These are phyloP conservation scores for Triplophysa rosa DNA, from an alignment of 2,113 vertebrate genomes.

Conservation along the genomic window DNA sequence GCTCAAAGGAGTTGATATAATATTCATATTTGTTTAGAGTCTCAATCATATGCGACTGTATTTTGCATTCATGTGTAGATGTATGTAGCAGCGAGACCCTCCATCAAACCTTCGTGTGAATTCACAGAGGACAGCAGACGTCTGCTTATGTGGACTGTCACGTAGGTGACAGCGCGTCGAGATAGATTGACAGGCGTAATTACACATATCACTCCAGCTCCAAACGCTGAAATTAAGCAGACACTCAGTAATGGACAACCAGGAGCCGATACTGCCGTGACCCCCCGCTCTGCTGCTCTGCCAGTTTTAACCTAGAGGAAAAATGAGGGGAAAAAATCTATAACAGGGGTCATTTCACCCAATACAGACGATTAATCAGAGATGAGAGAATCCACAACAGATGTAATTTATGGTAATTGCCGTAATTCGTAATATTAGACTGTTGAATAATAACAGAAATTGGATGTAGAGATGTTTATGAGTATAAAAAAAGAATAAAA, in stretches of 20 bases:
- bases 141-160: constrained; percentile 50
- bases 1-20: neutral
- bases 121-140: constrained; percentile 28
- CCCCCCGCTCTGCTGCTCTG: constrained; percentile 40
- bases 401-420: constrained; percentile 51
- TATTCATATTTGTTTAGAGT: constrained; percentile 11
- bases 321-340: neutral
- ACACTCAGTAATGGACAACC: constrained; percentile 45
- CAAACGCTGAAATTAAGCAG: constrained; percentile 51
- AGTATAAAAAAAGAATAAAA: constrained; percentile 9
- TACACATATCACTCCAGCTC: constrained; percentile 53
- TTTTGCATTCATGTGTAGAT: constrained; percentile 37
- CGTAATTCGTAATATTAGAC: constrained; percentile 40
- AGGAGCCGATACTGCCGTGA: constrained; percentile 47
- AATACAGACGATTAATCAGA: constrained; percentile 47
- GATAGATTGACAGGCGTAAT: constrained; percentile 60
- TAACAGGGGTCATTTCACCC: constrained; percentile 39
- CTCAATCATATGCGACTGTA: constrained; percentile 5
- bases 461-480: neutral
- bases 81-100: constrained; percentile 29
- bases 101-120: constrained; percentile 37
- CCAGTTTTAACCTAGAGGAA: constrained; percentile 24
- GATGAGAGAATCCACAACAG: constrained; percentile 22
- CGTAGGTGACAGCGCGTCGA: constrained; percentile 40
- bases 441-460: constrained; percentile 26